Evolutionary conservation across 2,797 vertebrate genomes (phyloP).

Genomic region (Ctenosaura bakeri): DNA sequence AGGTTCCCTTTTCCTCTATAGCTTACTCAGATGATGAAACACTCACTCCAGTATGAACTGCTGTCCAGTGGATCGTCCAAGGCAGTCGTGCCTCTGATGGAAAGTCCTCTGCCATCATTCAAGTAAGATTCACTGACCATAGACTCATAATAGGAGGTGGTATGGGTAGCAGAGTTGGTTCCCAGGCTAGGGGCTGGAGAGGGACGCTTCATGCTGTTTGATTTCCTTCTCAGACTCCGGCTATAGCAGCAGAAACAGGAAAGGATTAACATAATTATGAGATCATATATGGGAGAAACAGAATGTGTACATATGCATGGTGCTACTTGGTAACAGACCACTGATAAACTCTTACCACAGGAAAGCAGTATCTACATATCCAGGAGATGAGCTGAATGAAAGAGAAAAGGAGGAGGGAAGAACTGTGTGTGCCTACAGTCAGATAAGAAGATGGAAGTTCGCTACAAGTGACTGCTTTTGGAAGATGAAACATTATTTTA

Average conservation of each 20-base stretch:
- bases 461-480: neutral
- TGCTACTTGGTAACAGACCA: neutral
- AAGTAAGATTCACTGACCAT: slow-evolving; percentile 80
- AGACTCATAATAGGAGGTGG: slow-evolving; percentile 83
- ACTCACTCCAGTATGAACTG: slow-evolving; percentile 79
- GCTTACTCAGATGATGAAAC: neutral
- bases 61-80: slow-evolving; percentile 68
- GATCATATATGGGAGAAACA: neutral
- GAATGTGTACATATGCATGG: neutral
- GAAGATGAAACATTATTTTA: neutral
- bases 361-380: neutral
- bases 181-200: slow-evolving; percentile 69
- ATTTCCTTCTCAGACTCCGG: slow-evolving; percentile 78
- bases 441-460: neutral
- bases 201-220: slow-evolving; percentile 68
- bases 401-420: neutral
- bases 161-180: slow-evolving; percentile 69
- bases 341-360: neutral
- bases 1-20: neutral
- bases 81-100: slow-evolving; percentile 52
- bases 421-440: neutral
- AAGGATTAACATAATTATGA: too few relatives aligned
- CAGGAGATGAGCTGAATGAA: neutral
- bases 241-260: neutral
- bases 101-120: slow-evolving; percentile 69